These are phyloP conservation scores for Drosophila siamana DNA, from an alignment of 2,888 invertebrate genomes.

Conservation along the genomic window DNA sequence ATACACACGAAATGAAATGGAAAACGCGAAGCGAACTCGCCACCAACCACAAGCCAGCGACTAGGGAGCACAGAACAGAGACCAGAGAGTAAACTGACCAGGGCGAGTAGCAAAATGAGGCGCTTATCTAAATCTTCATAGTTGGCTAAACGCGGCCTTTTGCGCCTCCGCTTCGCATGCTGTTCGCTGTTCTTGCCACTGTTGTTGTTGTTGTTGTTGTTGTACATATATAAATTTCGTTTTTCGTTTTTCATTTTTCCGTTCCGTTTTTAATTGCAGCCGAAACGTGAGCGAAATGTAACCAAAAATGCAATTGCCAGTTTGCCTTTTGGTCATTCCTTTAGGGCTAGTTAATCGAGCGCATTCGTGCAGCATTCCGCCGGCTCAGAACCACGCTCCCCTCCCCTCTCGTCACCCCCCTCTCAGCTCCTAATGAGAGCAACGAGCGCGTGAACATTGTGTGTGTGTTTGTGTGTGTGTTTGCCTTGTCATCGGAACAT, in stretches of 20 bases:
- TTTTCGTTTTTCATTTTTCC: constrained; percentile 53
- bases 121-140: constrained; percentile 85
- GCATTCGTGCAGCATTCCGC: constrained; percentile 77
- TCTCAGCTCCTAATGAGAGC: constrained; percentile 9
- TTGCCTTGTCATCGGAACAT: constrained; percentile 77
- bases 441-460: constrained; percentile 55
- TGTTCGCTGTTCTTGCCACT: constrained; percentile 29
- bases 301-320: constrained; percentile 79
- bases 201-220: neutral
- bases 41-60: neutral
- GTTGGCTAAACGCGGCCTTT: constrained; percentile 85
- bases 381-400: neutral
- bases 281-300: constrained; percentile 81
- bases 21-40: constrained; percentile 58
- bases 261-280: constrained; percentile 81
- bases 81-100: constrained; percentile 36
- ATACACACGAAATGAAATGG: constrained; percentile 70
- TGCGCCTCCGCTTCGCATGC: constrained; percentile 66
- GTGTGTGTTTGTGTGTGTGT: constrained; percentile 25
- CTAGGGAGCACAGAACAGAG: neutral
- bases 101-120: constrained; percentile 72
- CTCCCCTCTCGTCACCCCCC: neutral
- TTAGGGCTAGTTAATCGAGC: constrained; percentile 60
- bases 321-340: constrained; percentile 68
- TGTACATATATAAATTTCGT: constrained; percentile 2